Base-by-base conservation (phyloP, 1,140 invertebrate species). In the Drosophila murphyi region DNA sequence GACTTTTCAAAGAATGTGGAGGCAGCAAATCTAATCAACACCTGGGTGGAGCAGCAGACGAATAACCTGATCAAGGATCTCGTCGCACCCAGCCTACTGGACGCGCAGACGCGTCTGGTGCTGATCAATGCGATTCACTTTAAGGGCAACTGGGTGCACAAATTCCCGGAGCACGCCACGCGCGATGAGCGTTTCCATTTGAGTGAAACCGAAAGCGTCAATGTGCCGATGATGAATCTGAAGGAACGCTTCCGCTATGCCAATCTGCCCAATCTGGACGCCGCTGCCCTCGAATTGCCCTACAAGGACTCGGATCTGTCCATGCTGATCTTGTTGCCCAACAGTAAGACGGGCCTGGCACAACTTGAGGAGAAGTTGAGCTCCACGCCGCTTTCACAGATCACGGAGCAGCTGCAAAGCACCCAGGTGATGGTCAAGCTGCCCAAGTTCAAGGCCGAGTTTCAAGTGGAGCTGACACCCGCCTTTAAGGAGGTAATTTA, bases 91-190 rank as follows among this genome's bases (percentile, higher is more conserved):
- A 91, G 60, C 52, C 78, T 76, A 1, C 51, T 94, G 1, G 50
- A 70, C 56, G 6, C 8, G 0, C 31, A 78, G 3, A 93, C 93
- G 77, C 92, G 51, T 28, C 64, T 96, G 59, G 93, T 96, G 5
- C 90, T 96, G 6, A 92, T 94, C 1, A 96, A 96, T 88, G 95
- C 95, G 3, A 93, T 96, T 34, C 95, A 96, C 82, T 96, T 96
- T 50, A 92, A 92, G 47, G 91, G 91, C 47, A 77, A 68, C n/a
- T 92, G 92, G 90, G 47, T 62, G 34, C 73, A 90, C 52, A 43
- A 73, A 47, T 92, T 91, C 48, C 57, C 62, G 2, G 61, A 72
- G 61, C 7, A 39, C 6, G 43, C 92, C 5, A 90, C 82, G 1
- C 68, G 41, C 0, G 64, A 63, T 5, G 78, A 87, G 6, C 37